Base-by-base conservation (phyloP, 2,888 invertebrate species). In the Eilema griseolum region DNA sequence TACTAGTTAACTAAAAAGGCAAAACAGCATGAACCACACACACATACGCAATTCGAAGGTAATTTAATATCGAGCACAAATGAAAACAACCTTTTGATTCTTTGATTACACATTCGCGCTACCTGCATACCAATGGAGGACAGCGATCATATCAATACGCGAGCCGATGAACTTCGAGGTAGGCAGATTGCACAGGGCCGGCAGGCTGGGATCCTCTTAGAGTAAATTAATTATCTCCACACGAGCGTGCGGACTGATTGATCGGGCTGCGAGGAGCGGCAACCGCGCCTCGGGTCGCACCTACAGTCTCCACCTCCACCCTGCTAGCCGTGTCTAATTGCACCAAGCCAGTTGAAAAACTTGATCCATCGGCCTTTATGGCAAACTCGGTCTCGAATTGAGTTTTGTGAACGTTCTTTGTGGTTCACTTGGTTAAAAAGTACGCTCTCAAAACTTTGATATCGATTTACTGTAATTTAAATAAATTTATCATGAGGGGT, bases 181-280 rank as follows among this genome's bases (percentile, higher is more conserved):
- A 24, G 24, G 5, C 46, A 69, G 37, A 52, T n/a, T 65, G 61
- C 65, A 52, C 28, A 60, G 66, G 67, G 31, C 59, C 63, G 61
- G 60, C 67, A 73, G 68, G 66, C 61, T 69, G 67, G 69, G 78
- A 75, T 41, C 79, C 73, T 79, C 82, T 84, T 82, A 85, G 87
- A 83, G 81, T 85, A 87, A 91, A 91, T 91, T 90, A 92, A 92
- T 93, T 90, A 89, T 79, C 79, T 89, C 80, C 80, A 75, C 80
- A 75, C 73, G 80, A 79, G 84, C 86, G 87, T 87, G 88, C 81
- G 85, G 85, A 79, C 85, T 89, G 91, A 91, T 91, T 91, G 90
- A 91, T 91, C 88, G 86, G 79, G 62, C 67, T 75, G 74, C 69
- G 77, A 74, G 77, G 70, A 73, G 71, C 76, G 77, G 76, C 83